Evolutionary conservation across 2,113 vertebrate genomes (phyloP), one percentile per base, ranked within the genome.

Genomic region (Raphicerus campestris): DNA sequence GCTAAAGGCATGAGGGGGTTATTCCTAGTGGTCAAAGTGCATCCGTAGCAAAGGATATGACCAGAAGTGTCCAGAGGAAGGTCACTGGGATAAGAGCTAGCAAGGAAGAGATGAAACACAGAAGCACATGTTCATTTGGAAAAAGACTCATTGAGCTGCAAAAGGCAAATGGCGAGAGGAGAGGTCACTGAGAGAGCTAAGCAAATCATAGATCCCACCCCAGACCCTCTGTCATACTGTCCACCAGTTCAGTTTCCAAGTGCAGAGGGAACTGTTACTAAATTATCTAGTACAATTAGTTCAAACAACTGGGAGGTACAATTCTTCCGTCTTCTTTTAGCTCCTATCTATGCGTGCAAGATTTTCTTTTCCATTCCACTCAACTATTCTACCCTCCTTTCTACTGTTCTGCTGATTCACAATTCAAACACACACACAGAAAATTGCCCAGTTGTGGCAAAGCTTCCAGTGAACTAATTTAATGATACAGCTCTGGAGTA

Each of bases 271-370:
- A 83, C 26, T 90, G 77, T 86, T 92, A 35, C 51, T 87, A 81
- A 96, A 96, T 97, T 83, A 94, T 97, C 98, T 80, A 97, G 63
- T 53, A 89, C 90, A 95, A 89, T 94, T 84, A 96, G 92, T 96
- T 87, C 86, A 92, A 84, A 55, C 81, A 95, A 95, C 53, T 30
- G 10, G 61, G 93, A 70, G 89, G 39, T 24, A 47, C 15, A 70
- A 49, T 66, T 51, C 51, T 95, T 97, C 15, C 45, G 14, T 95
- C 77, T 93, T 87, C 70, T 81, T 97, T 82, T 51, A n/a, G 83
- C 5, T 49, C 60, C 42, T 49, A 51, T 86, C 82, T 81, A 7
- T 70, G 70, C 39, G 19, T 30, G 87, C 3, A 78, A 42, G 56
- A 45, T 87, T 91, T 95, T 77, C 51, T 90, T 66, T 91, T 89